Percentiles rank a stretch among this genome's conserved stretches.
Evolutionary conservation across 1,140 invertebrate species (phyloP).

Genomic region (Kradibia gibbosae): DNA sequence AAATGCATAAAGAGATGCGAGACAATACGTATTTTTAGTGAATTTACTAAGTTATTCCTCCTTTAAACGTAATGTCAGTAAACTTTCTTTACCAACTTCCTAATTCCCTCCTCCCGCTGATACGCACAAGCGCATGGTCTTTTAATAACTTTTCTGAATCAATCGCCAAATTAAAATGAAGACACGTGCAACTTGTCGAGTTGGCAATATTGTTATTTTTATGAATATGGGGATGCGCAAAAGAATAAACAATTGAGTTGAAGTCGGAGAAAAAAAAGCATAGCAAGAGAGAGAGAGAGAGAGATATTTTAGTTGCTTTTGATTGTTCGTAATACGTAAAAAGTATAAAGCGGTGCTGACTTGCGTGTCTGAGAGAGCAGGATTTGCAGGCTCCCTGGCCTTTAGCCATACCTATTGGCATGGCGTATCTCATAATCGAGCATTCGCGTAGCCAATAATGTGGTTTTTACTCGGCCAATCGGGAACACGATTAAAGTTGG

Average conservation of each 20-base stretch:
- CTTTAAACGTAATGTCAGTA: neutral
- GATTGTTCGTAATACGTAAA: neutral
- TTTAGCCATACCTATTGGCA: neutral
- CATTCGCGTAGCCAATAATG: neutral
- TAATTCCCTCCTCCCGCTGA: neutral
- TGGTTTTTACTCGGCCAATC: neutral
- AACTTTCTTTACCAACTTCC: neutral
- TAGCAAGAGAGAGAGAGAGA: neutral
- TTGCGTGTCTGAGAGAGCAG: neutral
- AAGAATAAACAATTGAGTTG: neutral
- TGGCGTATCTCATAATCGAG: constrained; percentile 3
- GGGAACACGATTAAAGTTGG: neutral
- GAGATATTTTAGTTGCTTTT: neutral
- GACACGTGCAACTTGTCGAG: neutral
- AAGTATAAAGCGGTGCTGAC: neutral
- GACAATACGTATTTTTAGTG: neutral
- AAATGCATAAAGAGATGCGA: neutral
- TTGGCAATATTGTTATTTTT: neutral
- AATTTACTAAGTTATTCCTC: constrained; percentile 6
- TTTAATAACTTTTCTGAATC: constrained; percentile 24
- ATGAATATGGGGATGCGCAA: neutral
- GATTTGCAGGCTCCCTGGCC: neutral
- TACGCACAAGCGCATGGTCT: neutral
- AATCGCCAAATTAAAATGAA: constrained; percentile 36
- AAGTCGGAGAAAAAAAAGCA: neutral